Evolutionary conservation across 2,797 vertebrate genomes (phyloP), one percentile per base, ranked within the genome.

Genomic region (Cichlasoma orientale): DNA sequence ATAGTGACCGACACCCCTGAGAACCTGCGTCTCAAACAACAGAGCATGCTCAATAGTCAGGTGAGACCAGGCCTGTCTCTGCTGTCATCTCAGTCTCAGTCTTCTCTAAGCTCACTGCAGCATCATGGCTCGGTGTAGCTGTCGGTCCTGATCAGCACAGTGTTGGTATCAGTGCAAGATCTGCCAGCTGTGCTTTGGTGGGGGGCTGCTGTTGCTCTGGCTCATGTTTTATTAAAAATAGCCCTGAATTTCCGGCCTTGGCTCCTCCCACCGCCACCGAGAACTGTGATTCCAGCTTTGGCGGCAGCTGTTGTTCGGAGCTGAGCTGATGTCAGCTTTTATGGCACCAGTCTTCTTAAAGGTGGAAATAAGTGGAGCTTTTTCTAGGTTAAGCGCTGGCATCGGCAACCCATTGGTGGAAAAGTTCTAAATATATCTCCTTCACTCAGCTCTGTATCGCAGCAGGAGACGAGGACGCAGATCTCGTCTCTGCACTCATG

Each of bases 1-100:
- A 98, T 96, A 75, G 98, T 99, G 95, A 96, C 97, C 0, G 98
- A 99, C 89, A 99, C 98, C 29, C 98, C 98, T 0, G 98, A 99
- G 95, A 99, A 99, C 82, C 95, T 99, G 85, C 97, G 98, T 6
- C 97, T 99, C 56, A 99, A 98, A 93, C 97, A 99, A 82, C 98
- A 99, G 95, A 99, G 91, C 3, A 95, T 97, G 95, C 96, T 99
- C 74, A 98, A 99, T 88, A 99, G 98, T 93, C 98, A 97, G 96
- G 98, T 99, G 90, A 16, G 13, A 7, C 31, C 54, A 19, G 25
- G n/a, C 36, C 72, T 2, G 53, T 44, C 53, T 70, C 29, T 59
- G 36, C 78, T 61, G 1, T 83, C 50, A 23, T 19, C 50, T 77
- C 38, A 2, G 19, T 27, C 59, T 73, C n/a, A n/a, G 31, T 25